Conservation (phyloP, 2,113 vertebrate genomes). For the Phrynocephalus versicolor region DNA sequence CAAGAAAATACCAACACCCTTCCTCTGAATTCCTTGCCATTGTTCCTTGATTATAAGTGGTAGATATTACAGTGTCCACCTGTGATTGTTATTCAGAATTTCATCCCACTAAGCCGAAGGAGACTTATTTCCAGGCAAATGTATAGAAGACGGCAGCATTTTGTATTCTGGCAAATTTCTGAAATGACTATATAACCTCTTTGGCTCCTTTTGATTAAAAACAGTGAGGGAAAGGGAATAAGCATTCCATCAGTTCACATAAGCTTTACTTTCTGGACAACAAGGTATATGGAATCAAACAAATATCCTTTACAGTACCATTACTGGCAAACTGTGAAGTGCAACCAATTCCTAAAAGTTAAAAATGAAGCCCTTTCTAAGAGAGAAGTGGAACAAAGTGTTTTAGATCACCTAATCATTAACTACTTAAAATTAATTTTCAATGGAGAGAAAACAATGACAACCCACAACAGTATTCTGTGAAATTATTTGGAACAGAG, state of each 20-base stretch:
- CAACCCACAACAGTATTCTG: neutral
- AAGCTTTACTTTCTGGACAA: slow-evolving; percentile 16
- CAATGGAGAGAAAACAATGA: neutral
- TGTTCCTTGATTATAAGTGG: neutral
- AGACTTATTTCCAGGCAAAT: neutral
- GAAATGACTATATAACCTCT: neutral
- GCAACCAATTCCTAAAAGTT: neutral
- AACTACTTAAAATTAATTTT: neutral
- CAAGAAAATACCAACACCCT: neutral
- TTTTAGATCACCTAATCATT: neutral
- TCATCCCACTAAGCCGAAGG: neutral
- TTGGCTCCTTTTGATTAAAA: slow-evolving; percentile 32
- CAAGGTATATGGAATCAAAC: neutral
- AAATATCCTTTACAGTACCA: slow-evolving; percentile 1
- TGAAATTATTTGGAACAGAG: neutral
- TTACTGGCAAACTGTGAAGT: slow-evolving; percentile 4
- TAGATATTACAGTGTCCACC: neutral
- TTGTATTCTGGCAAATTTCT: fast-evolving
- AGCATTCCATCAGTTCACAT: neutral
- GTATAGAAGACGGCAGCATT: neutral
- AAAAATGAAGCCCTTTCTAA: neutral
- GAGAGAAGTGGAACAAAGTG: neutral
- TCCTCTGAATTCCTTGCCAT: neutral
- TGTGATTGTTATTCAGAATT: neutral
- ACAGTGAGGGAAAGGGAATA: slow-evolving; percentile 6